phyloP scores from a whole-genome alignment of 1,140 invertebrate genomes.

The Catajapyx aquilonaris region DNA sequence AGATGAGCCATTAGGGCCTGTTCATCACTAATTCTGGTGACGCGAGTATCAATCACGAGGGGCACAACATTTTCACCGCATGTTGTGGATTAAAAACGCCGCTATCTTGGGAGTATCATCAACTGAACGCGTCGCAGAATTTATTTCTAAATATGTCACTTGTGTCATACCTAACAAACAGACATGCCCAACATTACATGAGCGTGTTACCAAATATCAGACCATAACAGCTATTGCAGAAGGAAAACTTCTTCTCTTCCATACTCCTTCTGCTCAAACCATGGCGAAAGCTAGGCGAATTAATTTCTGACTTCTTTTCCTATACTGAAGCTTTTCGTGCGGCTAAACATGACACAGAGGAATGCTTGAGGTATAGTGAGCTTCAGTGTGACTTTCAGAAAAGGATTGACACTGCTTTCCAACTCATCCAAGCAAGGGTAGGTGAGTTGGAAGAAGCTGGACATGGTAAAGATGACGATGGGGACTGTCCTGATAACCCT shows the following conservation, averaged over 20 bases:
- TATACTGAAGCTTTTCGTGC: neutral
- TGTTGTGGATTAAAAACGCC: slow-evolving; percentile 10
- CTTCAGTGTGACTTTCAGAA: neutral
- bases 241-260: slow-evolving; percentile 5
- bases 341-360: neutral
- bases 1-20: slow-evolving; percentile 13
- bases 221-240: slow-evolving; percentile 12
- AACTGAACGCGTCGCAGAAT: no score
- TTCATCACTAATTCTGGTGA: slow-evolving; percentile 10
- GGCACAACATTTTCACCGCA: no score
- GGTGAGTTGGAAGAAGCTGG: no score
- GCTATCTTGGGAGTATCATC: slow-evolving; percentile 8
- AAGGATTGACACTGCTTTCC: neutral
- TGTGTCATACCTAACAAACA: no score
- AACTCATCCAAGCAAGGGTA: no score
- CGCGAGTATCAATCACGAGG: slow-evolving; percentile 13
- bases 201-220: slow-evolving; percentile 10
- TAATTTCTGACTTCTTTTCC: neutral
- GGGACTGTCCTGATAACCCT: no score
- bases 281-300: neutral
- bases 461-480: neutral
- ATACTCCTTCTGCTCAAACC: slow-evolving; percentile 3
- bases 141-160: no score
- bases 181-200: no score
- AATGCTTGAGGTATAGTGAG: neutral